Conservation (phyloP, 2,797 vertebrate species). For the Halcyon chelicuti region DNA sequence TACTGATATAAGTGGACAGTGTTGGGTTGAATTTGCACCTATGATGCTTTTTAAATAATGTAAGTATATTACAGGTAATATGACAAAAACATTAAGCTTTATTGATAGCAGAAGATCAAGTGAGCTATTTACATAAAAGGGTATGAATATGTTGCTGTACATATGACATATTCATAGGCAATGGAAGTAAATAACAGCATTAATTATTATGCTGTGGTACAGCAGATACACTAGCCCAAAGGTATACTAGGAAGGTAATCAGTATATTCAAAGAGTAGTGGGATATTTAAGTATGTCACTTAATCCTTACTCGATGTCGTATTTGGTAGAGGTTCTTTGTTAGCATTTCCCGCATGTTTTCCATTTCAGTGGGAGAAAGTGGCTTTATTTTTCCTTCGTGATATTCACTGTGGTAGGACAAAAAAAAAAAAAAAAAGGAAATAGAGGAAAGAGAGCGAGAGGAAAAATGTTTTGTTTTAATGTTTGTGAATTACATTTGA, state of each 20-base stretch:
- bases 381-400: constrained; percentile 85
- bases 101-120: background rate
- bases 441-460: background rate
- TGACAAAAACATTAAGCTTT: background rate
- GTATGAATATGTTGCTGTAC: background rate
- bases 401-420: constrained; percentile 78
- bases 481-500: background rate
- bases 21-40: background rate
- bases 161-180: background rate
- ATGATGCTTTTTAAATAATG: background rate
- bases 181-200: background rate
- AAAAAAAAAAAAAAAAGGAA: background rate
- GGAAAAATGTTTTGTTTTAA: background rate
- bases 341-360: constrained; percentile 91
- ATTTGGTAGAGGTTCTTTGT: constrained; percentile 98
- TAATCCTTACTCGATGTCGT: constrained; percentile 88
- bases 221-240: background rate
- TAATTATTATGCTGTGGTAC: background rate
- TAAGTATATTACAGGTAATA: background rate
- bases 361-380: constrained; percentile 85
- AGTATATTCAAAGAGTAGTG: background rate
- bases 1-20: background rate
- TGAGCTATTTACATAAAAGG: background rate
- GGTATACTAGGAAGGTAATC: background rate
- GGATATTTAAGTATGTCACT: constrained; percentile 15